Conservation (phyloP, 2,113 vertebrate genomes). For the Eidolon helvum region DNA sequence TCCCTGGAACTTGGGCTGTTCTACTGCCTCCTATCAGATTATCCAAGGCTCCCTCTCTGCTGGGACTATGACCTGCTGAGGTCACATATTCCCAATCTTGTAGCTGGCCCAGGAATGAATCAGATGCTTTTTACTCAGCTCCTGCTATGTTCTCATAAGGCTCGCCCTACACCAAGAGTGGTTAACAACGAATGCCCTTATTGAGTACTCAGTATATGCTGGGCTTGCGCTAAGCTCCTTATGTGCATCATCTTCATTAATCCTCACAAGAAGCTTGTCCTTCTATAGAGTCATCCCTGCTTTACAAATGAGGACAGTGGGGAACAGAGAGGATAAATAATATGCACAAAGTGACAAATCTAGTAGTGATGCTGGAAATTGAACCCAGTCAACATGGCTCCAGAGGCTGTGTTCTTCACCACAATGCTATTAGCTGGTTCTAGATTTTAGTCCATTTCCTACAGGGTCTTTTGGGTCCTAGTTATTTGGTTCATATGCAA, state of each 20-base stretch:
- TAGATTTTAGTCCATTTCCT: neutral
- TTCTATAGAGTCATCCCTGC: neutral
- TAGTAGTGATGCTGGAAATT: neutral
- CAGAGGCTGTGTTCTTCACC: neutral
- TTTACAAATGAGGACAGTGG: neutral
- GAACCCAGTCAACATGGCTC: neutral
- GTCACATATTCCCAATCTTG: neutral
- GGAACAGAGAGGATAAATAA: neutral
- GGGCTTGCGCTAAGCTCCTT: neutral
- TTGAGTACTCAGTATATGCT: neutral
- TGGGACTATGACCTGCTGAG: neutral
- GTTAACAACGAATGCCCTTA: neutral
- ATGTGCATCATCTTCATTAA: neutral
- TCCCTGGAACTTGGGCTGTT: neutral
- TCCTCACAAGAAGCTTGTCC: neutral
- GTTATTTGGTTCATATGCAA: neutral
- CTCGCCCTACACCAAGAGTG: neutral
- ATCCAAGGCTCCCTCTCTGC: neutral
- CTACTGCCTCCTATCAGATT: neutral
- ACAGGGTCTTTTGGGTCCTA: neutral
- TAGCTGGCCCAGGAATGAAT: neutral
- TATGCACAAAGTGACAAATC: neutral
- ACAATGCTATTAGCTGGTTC: neutral
- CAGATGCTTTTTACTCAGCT: neutral
- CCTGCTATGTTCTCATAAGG: neutral